Conservation (phyloP, 2,113 vertebrate genomes). For the Ginglymostoma cirratum region DNA sequence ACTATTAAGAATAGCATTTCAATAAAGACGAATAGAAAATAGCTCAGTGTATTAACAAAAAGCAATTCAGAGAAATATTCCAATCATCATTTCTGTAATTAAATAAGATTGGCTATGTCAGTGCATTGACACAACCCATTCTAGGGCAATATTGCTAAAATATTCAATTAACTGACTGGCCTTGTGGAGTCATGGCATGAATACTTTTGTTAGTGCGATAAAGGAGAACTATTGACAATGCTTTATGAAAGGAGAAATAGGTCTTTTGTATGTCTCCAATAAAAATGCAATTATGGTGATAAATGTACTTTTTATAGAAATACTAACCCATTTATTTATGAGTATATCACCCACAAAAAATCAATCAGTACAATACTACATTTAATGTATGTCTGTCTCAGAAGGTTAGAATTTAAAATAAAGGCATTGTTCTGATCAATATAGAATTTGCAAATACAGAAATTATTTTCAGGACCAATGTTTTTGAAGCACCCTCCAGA, state of each 20-base stretch:
- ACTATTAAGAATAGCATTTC: not conserved
- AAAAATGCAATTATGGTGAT: conserved; percentile 24
- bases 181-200: conserved; percentile 1
- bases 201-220: conserved; percentile 8
- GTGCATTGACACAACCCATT: not conserved
- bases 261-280: conserved; percentile 16
- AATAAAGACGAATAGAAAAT: conserved; percentile 12
- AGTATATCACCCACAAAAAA: not conserved
- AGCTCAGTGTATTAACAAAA: not conserved
- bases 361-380: not conserved
- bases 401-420: not conserved
- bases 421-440: conserved; percentile 15
- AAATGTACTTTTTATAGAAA: not conserved
- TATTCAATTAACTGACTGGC: conserved; percentile 30
- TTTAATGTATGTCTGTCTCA: not conserved
- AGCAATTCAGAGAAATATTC: conserved; percentile 24
- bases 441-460: conserved; percentile 16
- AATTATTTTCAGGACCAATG: not conserved
- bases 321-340: not conserved
- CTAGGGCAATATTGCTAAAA: not conserved
- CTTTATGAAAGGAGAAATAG: conserved; percentile 25
- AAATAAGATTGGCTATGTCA: not conserved
- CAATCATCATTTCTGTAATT: conserved; percentile 17
- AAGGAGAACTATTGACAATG: not conserved
- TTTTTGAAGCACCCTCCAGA: not conserved